phyloP scores from a whole-genome alignment of 2,113 vertebrate species.

The Notarius lentiginosus region DNA sequence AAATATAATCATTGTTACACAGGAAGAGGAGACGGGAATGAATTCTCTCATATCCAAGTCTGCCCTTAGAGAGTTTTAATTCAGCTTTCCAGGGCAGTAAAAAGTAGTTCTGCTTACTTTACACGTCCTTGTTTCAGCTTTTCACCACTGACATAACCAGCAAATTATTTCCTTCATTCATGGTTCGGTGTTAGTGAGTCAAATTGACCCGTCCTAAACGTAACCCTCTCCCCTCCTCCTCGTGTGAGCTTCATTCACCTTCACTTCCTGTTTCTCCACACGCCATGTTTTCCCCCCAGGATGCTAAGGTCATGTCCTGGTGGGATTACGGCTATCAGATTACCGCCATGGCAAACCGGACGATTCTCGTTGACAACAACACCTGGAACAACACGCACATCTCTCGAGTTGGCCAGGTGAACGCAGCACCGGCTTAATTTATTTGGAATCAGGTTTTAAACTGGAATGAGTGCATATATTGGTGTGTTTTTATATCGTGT shows the following conservation, averaged over 20 bases:
- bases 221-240: background rate
- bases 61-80: too few relatives aligned
- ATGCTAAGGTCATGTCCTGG: slow-evolving; percentile 99
- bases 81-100: too few relatives aligned
- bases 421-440: background rate
- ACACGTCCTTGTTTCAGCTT: background rate
- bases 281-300: slow-evolving; percentile 65
- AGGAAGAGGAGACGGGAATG: too few relatives aligned
- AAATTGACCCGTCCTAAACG: background rate
- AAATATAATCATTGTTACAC: too few relatives aligned
- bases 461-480: background rate
- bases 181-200: background rate
- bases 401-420: slow-evolving; percentile 95
- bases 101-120: background rate
- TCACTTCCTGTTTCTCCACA: background rate
- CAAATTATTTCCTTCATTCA: background rate
- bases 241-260: background rate
- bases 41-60: too few relatives aligned
- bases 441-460: background rate
- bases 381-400: slow-evolving; percentile 99
- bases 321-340: slow-evolving; percentile 99
- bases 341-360: slow-evolving; percentile 97
- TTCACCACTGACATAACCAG: background rate
- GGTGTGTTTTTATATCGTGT: background rate
- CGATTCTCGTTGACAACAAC: slow-evolving; percentile 98